Evolutionary conservation across 1,140 invertebrate species (phyloP), one percentile per base, ranked within the genome.

Genomic region (Dendroctonus ponderosae): DNA sequence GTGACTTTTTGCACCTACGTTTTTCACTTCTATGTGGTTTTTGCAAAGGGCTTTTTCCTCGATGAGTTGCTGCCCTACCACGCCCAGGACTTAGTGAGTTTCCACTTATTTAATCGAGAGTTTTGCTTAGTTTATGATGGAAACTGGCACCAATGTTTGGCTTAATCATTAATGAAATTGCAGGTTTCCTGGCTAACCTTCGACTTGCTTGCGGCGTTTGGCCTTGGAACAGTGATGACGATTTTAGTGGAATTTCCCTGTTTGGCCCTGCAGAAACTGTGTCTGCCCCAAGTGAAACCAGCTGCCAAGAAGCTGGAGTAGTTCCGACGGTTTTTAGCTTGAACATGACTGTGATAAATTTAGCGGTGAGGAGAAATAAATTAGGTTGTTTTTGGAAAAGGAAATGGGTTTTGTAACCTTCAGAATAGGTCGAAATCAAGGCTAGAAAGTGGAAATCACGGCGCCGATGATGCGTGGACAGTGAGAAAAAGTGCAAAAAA

Each of bases 1-100:
- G 57, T 67, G 7, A 61, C 65, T 38, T 67, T 44, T 39, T 67
- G 65, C 58, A 67, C 57, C 51, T 67, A 67, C 43, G 8, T 67
- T 7, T 42, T n/a, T 15, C 65, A 67, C 41, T 53, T 62, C 39
- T 14, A 12, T 12, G 2, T 67, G 11, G 62, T 65, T 38, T 65
- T 65, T 39, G 41, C 46, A 15, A 51, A 53, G 52, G 60, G 60
- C 7, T 0, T 62, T n/a, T 62, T 62, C 38, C 6, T 8, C 4
- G 26, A 39, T 5, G 49, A 62, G n/a, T 37, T 52, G n/a, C 7
- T 62, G 5, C 11, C 15, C 7, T 60, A 60, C 38, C 6, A 38
- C 12, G 26, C 15, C 15, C 6, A 48, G 6, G 48, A 62, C 39
- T 11, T 62, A 7, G 60, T 61, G 50, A 15, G 46, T 48, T 8